A percentile compares a stretch with the other conserved stretches of the same genome.
These are phyloP conservation scores for Oncorhynchus tshawytscha DNA, from an alignment of 2,113 vertebrate genomes.

Conservation along the genomic window DNA sequence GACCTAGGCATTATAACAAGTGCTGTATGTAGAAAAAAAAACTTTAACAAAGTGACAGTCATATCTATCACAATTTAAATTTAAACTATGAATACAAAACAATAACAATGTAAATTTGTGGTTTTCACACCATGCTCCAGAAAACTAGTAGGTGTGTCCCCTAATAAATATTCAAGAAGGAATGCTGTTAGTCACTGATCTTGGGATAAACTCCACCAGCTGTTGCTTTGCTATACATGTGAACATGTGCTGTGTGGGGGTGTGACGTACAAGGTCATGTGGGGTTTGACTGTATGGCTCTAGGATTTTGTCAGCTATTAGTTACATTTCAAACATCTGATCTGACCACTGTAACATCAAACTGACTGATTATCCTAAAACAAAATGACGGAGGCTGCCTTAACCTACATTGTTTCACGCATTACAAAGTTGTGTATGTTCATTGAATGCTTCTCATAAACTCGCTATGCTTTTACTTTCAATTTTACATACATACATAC, in stretches of 20 bases:
- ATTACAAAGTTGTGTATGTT: neutral
- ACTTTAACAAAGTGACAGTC: neutral
- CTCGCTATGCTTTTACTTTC: no score
- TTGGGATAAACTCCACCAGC: neutral
- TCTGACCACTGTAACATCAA: neutral
- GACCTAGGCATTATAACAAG: neutral
- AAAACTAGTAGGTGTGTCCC: neutral
- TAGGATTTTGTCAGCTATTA: neutral
- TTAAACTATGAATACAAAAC: neutral
- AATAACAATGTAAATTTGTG: neutral
- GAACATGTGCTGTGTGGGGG: neutral
- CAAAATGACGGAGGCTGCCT: no score
- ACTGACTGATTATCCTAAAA: neutral
- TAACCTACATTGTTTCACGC: neutral
- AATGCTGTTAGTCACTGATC: neutral
- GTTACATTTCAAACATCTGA: neutral
- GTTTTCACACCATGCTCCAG: neutral
- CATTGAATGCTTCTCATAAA: neutral
- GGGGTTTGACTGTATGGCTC: neutral
- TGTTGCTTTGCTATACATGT: conserved; percentile 1
- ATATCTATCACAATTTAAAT: neutral
- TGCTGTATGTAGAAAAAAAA: neutral
- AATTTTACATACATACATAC: no score
- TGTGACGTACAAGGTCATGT: neutral
- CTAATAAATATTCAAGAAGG: neutral